Percentiles rank a stretch among this genome's conserved stretches.
Evolutionary conservation across 2,888 invertebrate species (phyloP).

Genomic region (Hesperia comma): DNA sequence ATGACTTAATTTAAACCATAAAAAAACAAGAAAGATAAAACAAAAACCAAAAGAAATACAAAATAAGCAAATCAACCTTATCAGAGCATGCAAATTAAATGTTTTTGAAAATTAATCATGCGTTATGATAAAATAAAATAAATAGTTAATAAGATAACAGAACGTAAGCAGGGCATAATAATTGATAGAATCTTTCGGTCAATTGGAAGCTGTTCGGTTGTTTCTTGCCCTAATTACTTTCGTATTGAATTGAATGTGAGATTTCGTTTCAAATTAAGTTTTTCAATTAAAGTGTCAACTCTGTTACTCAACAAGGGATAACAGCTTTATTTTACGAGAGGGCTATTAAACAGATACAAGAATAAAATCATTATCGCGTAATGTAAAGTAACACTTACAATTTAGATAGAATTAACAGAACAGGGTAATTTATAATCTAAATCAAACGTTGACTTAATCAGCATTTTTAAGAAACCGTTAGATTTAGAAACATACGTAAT

Average conservation of each 20-base stretch:
- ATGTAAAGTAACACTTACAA: slow-evolving; percentile 59
- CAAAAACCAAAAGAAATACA: neutral
- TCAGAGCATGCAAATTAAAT: slow-evolving; percentile 20
- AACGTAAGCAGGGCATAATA: slow-evolving; percentile 51
- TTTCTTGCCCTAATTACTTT: slow-evolving; percentile 62
- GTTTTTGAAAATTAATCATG: slow-evolving; percentile 25
- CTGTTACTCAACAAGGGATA: slow-evolving; percentile 67
- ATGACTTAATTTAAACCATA: neutral
- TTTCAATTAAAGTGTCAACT: slow-evolving; percentile 67
- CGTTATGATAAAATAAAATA: slow-evolving; percentile 25
- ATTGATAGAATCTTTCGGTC: slow-evolving; percentile 59
- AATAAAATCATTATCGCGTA: slow-evolving; percentile 49
- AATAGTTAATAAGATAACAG: slow-evolving; percentile 43
- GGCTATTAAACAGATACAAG: slow-evolving; percentile 43
- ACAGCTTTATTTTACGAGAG: slow-evolving; percentile 42
- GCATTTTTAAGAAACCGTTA: slow-evolving; percentile 3
- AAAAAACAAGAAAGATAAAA: neutral
- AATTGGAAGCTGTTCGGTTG: slow-evolving; percentile 54
- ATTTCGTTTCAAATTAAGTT: slow-evolving; percentile 71
- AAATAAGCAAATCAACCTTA: slow-evolving; percentile 18
- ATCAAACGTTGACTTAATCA: neutral
- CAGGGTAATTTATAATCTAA: slow-evolving; percentile 21
- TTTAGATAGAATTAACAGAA: slow-evolving; percentile 46
- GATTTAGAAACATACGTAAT: too few species aligned
- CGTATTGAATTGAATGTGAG: slow-evolving; percentile 69